Percentiles rank a stretch among this genome's conserved stretches.
Conservation (phyloP, 2,797 vertebrate species). For the Phrynocephalus guinanensis region DNA sequence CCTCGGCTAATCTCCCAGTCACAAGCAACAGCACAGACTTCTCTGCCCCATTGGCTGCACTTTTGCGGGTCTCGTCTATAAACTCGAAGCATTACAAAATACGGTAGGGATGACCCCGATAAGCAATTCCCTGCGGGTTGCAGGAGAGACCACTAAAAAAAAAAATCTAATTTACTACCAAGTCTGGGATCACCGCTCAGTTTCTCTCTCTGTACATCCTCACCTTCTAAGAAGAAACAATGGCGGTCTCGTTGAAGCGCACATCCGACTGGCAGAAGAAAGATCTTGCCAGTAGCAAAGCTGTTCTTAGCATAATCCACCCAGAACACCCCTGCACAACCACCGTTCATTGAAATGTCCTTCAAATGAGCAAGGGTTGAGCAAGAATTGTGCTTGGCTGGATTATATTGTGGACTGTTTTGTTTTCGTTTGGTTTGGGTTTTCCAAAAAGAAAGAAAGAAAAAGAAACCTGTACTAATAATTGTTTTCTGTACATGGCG, state of each 20-base stretch:
- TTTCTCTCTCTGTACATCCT: neutral
- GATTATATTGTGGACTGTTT: neutral
- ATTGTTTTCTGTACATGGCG: neutral
- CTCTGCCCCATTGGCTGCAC: neutral
- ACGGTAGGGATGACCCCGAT: neutral
- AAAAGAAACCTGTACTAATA: no score
- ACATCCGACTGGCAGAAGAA: no score
- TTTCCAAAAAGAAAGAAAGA: neutral
- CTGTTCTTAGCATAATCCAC: neutral
- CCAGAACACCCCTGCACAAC: no score
- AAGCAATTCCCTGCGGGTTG: constrained; percentile 12
- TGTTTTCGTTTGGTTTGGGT: neutral
- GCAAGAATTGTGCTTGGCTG: neutral
- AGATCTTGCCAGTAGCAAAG: neutral
- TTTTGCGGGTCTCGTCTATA: neutral
- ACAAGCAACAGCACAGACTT: no score
- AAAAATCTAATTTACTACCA: neutral
- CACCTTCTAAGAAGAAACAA: neutral
- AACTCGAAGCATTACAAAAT: neutral
- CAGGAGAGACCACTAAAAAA: constrained; percentile 1
- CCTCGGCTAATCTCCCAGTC: no score
- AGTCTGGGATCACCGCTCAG: neutral
- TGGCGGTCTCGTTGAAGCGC: neutral
- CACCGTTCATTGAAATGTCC: neutral
- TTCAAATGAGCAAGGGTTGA: neutral